Conservation (phyloP, 2,888 invertebrate species). For the Scaptodrosophila latifasciaeformis region DNA sequence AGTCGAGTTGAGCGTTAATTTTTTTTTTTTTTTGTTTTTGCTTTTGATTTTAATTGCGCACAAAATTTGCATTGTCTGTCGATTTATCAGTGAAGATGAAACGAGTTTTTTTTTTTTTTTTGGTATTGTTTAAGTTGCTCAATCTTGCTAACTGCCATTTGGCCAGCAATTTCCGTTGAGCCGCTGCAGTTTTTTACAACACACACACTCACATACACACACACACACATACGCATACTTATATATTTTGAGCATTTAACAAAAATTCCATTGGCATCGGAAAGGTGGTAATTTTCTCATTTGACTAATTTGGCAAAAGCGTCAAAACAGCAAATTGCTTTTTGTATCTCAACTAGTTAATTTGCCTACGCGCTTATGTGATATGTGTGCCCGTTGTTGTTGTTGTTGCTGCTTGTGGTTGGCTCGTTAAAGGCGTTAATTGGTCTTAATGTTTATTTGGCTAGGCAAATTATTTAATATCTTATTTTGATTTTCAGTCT, state of each 20-base stretch:
- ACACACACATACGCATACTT: too few relatives aligned
- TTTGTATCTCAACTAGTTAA: slow-evolving; percentile 56
- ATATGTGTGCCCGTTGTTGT: too few relatives aligned
- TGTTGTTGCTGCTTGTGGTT: slow-evolving; percentile 12
- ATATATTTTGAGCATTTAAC: too few relatives aligned
- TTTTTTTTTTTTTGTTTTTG: too few relatives aligned
- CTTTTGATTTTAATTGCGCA: too few relatives aligned
- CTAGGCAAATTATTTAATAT: slow-evolving; percentile 40
- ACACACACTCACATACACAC: too few relatives aligned
- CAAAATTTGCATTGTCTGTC: slow-evolving; percentile 50
- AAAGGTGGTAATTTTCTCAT: slow-evolving; percentile 1
- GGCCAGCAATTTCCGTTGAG: too few relatives aligned
- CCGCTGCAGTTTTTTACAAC: slow-evolving; percentile 7
- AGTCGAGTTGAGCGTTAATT: too few relatives aligned
- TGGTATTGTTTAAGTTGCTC: slow-evolving; percentile 33
- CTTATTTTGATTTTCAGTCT: slow-evolving; percentile 31
- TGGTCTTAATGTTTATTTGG: slow-evolving; percentile 25
- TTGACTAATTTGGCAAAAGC: slow-evolving; percentile 12
- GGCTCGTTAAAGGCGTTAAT: slow-evolving; percentile 52
- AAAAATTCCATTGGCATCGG: too few relatives aligned
- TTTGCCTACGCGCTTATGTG: slow-evolving; percentile 46
- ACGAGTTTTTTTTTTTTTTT: slow-evolving; percentile 14
- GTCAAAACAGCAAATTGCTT: slow-evolving; percentile 22
- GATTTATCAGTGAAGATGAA: slow-evolving; percentile 29
- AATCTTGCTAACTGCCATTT: slow-evolving; percentile 2